Conservation (phyloP, 2,113 vertebrate genomes). For the Nibea albiflora region DNA sequence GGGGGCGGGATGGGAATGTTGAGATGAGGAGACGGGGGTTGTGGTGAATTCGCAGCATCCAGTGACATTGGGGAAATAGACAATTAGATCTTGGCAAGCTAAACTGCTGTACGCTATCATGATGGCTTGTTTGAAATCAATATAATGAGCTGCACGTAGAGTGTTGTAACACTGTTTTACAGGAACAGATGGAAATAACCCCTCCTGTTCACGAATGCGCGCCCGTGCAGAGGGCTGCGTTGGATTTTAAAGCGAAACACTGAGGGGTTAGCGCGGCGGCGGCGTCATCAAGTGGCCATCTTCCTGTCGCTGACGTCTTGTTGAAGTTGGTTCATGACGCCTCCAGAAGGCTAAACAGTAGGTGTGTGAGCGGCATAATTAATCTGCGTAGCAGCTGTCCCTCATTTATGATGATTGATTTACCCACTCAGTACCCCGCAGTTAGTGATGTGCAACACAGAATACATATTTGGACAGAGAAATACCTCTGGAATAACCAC, state of each 20-base stretch:
- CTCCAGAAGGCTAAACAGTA: slow-evolving; percentile 47
- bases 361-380: slow-evolving; percentile 48
- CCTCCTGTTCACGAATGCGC: slow-evolving; percentile 18
- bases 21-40: slow-evolving; percentile 49
- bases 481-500: background rate
- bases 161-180: slow-evolving; percentile 17
- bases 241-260: background rate
- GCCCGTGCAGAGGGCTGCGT: slow-evolving; percentile 3
- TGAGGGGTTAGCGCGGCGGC: background rate
- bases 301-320: slow-evolving; percentile 23
- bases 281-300: slow-evolving; percentile 11
- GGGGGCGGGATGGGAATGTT: slow-evolving; percentile 60
- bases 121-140: slow-evolving; percentile 59
- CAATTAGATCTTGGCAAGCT: slow-evolving; percentile 67
- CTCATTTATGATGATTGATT: slow-evolving; percentile 45
- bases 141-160: slow-evolving; percentile 55
- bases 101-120: slow-evolving; percentile 34
- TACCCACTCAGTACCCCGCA: background rate
- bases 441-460: slow-evolving; percentile 18
- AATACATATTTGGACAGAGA: slow-evolving; percentile 13
- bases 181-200: slow-evolving; percentile 31
- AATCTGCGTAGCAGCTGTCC: slow-evolving; percentile 41
- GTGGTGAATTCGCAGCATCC: slow-evolving; percentile 41
- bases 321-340: slow-evolving; percentile 20
- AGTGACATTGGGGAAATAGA: slow-evolving; percentile 57